Evolutionary conservation across 2,888 invertebrate species (phyloP), one percentile per base, ranked within the genome.

Genomic region (Xestia ashworthii): DNA sequence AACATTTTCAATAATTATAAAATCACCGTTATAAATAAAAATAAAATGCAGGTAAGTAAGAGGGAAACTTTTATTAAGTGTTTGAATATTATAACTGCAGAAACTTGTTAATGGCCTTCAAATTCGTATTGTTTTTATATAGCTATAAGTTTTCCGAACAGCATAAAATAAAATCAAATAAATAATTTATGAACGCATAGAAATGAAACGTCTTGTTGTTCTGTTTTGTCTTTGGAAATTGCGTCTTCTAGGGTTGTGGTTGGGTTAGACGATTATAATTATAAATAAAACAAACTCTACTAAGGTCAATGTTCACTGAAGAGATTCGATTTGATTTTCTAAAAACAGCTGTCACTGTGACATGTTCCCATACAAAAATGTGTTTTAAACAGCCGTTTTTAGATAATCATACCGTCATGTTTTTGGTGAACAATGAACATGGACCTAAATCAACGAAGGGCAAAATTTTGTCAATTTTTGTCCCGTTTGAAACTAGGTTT

Each of bases 201-300:
- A 14, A 53, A 32, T 19, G 16, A 58, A 53, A 41, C n/a, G n/a
- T n/a, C 38, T 55, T 71, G 9, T 55, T 38, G 11, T 60, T 58
- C 32, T 46, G n/a, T 67, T 48, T 84, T 87, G 78, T 87, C 83
- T 86, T 14, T 87, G 86, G 78, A 80, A 69, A 85, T 82, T 87
- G 87, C 82, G 79, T 80, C 16, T 80, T 64, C 12, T 72, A 82
- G 62, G 50, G 77, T 44, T 82, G 82, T 32, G 32, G 1, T 32
- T 32, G 32, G 32, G 32, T 32, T 32, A 32, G 32, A 32, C 32
- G 32, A 32, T 32, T 32, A 32, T 32, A 32, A 32, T 32, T 32
- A 32, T 32, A 32, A 32, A 32, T 32, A 32, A 4, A 41, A 5
- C 0, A 25, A 68, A 53, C 4, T 71, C 68, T 11, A 83, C 53